phyloP scores from a whole-genome alignment of 2,888 invertebrate species.

The Rutpela maculata region DNA sequence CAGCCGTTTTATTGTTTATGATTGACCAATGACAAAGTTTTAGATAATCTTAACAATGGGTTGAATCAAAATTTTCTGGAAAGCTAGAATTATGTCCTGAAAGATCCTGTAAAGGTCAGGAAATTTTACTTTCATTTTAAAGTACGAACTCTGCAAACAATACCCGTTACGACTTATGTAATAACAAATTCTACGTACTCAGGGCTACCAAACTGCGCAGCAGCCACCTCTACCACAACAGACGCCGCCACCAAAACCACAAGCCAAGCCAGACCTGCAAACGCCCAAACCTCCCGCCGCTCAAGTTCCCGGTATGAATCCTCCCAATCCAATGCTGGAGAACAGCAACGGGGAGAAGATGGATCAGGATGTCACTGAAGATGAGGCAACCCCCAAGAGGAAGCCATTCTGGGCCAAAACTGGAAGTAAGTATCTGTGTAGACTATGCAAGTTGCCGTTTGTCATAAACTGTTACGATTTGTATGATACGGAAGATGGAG shows the following conservation, averaged over 20 bases:
- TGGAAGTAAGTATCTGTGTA: constrained; percentile 37
- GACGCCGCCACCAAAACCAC: constrained; percentile 45
- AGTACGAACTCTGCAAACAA: too few species aligned
- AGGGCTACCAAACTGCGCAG: constrained; percentile 41
- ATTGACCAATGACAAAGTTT: too few species aligned
- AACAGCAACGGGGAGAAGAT: constrained; percentile 34
- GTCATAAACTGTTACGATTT: too few species aligned
- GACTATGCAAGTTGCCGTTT: too few species aligned
- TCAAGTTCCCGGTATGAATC: constrained; percentile 16
- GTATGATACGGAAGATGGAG: too few species aligned
- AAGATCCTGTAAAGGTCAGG: too few species aligned
- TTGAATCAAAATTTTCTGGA: too few species aligned
- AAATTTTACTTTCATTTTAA: too few species aligned
- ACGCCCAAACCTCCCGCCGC: neutral
- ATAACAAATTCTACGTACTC: neutral
- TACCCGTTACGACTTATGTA: too few species aligned
- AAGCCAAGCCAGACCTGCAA: neutral
- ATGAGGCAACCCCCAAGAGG: constrained; percentile 35
- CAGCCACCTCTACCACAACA: constrained; percentile 45
- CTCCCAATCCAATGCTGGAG: constrained; percentile 28
- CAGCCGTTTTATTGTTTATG: too few species aligned
- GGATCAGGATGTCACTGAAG: constrained; percentile 40
- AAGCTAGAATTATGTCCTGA: too few species aligned
- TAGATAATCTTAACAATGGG: too few species aligned
- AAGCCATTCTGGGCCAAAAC: constrained; percentile 47